These are phyloP conservation scores for Proctacanthus coquilletti DNA, from an alignment of 1,140 invertebrate genomes.

Conservation along the genomic window DNA sequence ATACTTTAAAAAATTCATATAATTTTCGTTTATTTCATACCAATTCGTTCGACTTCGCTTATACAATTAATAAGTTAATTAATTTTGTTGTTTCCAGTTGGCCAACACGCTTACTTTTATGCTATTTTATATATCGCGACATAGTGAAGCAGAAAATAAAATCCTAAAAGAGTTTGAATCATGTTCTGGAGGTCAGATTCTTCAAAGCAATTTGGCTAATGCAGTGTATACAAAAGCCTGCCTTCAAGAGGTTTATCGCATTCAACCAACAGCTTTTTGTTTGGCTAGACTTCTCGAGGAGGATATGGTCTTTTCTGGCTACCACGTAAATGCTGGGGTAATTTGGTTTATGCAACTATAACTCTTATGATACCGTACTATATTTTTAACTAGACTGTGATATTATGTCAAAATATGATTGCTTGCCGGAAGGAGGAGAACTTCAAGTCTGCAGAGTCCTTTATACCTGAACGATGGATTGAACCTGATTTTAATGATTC, in stretches of 20 bases:
- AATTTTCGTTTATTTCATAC: too few species aligned
- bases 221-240: slow-evolving; percentile 70
- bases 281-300: slow-evolving; percentile 63
- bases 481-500: slow-evolving; percentile 30
- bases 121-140: slow-evolving; percentile 54
- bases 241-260: slow-evolving; percentile 67
- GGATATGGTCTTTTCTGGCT: slow-evolving; percentile 58
- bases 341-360: slow-evolving; percentile 11
- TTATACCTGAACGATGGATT: slow-evolving; percentile 70
- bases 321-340: slow-evolving; percentile 61
- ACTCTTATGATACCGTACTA: not conserved
- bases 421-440: slow-evolving; percentile 63
- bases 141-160: slow-evolving; percentile 50
- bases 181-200: slow-evolving; percentile 38
- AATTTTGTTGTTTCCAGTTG: slow-evolving; percentile 36
- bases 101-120: slow-evolving; percentile 69
- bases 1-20: too few species aligned
- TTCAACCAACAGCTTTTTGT: slow-evolving; percentile 70
- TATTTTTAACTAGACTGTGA: too few species aligned
- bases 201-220: slow-evolving; percentile 42
- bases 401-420: slow-evolving; percentile 71
- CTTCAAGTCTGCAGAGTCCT: slow-evolving; percentile 58
- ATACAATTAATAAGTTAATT: not conserved
- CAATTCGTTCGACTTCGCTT: too few species aligned
- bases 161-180: slow-evolving; percentile 58